These are phyloP conservation scores for Ricordea florida DNA, from an alignment of 92 coral and sea anemone species.

Conservation along the genomic window DNA sequence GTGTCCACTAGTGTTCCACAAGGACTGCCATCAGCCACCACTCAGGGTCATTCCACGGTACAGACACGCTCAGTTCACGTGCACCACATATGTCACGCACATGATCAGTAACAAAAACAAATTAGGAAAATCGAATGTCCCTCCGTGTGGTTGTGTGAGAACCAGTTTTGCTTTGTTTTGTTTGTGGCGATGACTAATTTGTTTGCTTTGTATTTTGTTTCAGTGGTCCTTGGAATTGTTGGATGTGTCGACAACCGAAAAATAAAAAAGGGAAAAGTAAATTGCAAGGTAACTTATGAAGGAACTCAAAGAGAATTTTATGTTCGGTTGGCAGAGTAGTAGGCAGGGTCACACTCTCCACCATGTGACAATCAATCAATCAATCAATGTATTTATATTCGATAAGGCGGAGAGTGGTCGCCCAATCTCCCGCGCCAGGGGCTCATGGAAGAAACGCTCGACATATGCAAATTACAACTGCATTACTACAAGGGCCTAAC, in stretches of 20 bases:
- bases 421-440: too few relatives aligned
- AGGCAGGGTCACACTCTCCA: too few relatives aligned
- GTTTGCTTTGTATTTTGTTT: background rate
- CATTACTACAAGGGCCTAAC: background rate
- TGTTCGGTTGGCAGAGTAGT: background rate
- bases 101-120: too few relatives aligned
- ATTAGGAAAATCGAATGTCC: too few relatives aligned
- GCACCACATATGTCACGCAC: background rate
- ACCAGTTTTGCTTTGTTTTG: too few relatives aligned
- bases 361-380: too few relatives aligned
- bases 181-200: too few relatives aligned
- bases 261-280: slow-evolving; percentile 13
- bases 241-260: slow-evolving; percentile 74
- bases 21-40: slow-evolving; percentile 92
- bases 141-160: too few relatives aligned
- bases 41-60: slow-evolving; percentile 87
- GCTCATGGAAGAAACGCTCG: background rate
- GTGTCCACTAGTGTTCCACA: slow-evolving; percentile 92
- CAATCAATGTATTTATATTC: too few relatives aligned
- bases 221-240: slow-evolving; percentile 91
- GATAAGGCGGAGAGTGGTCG: too few relatives aligned
- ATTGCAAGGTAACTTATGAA: background rate
- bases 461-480: background rate
- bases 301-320: background rate
- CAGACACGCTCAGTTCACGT: background rate